Conservation (phyloP, 2,797 vertebrate species). For the Ceryle rudis region DNA sequence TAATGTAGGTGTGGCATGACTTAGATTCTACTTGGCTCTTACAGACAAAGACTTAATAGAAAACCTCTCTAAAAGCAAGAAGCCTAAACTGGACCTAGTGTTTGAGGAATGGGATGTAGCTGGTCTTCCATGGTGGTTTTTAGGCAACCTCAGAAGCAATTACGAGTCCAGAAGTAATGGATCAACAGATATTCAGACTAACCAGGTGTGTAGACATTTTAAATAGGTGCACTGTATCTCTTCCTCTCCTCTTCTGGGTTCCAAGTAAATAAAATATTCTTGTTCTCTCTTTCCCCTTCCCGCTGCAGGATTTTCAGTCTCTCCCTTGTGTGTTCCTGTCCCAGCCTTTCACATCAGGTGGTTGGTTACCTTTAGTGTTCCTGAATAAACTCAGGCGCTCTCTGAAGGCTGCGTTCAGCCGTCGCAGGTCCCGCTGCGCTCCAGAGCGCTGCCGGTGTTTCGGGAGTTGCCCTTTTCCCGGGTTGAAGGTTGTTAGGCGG, state of each 20-base stretch:
- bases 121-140: conserved; percentile 98
- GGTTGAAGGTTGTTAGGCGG: not conserved
- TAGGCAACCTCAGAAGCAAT: conserved; percentile 94
- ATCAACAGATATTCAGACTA: conserved; percentile 96
- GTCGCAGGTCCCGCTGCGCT: not conserved
- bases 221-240: not conserved
- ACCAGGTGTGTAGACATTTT: conserved; percentile 86
- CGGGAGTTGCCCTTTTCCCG: not conserved
- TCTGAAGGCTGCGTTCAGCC: not conserved
- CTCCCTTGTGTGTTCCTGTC: not conserved
- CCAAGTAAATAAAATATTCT: not conserved
- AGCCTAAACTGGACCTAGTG: conserved; percentile 89
- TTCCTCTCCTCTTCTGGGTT: not conserved
- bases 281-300: not conserved
- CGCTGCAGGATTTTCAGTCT: not conserved
- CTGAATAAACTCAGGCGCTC: not conserved
- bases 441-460: not conserved
- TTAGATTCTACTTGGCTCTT: conserved; percentile 61
- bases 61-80: conserved; percentile 86
- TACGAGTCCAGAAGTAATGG: conserved; percentile 92
- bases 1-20: not conserved
- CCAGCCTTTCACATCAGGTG: not conserved
- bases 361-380: not conserved
- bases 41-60: conserved; percentile 78
- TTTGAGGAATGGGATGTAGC: conserved; percentile 96